phyloP scores from a whole-genome alignment of 2,888 invertebrate species.

The Plagodis pulveraria region DNA sequence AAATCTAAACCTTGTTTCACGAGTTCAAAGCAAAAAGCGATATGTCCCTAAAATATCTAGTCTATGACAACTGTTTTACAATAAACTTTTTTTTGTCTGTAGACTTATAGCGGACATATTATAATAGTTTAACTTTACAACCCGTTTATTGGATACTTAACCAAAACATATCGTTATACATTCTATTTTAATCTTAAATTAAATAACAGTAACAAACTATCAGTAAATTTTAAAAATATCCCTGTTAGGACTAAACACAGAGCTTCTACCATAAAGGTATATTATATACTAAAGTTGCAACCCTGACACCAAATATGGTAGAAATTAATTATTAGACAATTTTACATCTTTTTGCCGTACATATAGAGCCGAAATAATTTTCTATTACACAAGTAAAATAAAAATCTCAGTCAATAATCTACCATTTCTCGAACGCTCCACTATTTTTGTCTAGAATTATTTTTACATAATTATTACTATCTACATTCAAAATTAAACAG shows the following conservation, averaged over 20 bases:
- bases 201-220: slow-evolving; percentile 19
- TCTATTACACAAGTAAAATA: slow-evolving; percentile 3
- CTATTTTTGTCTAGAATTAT: not conserved
- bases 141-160: not conserved
- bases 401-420: slow-evolving; percentile 23
- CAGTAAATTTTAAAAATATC: slow-evolving; percentile 8
- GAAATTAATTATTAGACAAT: slow-evolving; percentile 1
- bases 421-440: slow-evolving; percentile 1
- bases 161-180: slow-evolving; percentile 7
- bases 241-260: slow-evolving; percentile 8
- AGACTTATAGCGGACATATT: no score
- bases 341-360: not conserved
- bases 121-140: no score
- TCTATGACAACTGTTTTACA: no score
- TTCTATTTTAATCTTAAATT: slow-evolving; percentile 7
- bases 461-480: not conserved
- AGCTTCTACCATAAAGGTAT: slow-evolving; percentile 21
- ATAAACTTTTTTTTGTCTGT: no score
- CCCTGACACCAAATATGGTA: slow-evolving; percentile 25
- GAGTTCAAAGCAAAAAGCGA: no score
- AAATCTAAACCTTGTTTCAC: no score
- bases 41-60: no score
- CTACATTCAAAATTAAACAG: not conserved
- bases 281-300: slow-evolving; percentile 18
- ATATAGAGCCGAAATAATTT: slow-evolving; percentile 2